A percentile compares a stretch with the other conserved stretches of the same genome.
Conservation (phyloP, 2,888 invertebrate genomes). For the Orthonychiurus folsomi region DNA sequence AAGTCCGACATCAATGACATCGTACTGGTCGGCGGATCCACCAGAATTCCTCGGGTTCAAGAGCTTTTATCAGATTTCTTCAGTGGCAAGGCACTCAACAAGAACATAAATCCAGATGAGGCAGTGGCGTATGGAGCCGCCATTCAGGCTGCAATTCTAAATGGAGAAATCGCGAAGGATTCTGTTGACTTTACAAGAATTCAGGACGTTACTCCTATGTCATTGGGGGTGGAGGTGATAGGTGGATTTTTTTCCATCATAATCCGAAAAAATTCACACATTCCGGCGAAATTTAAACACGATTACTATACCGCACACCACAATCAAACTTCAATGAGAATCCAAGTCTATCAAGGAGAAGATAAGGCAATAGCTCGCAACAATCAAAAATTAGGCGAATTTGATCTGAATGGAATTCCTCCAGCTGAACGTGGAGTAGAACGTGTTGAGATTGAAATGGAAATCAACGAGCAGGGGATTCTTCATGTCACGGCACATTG, state of each 20-base stretch:
- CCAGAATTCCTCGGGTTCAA: slow-evolving; percentile 70
- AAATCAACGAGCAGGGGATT: slow-evolving; percentile 23
- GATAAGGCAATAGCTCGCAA: slow-evolving; percentile 10
- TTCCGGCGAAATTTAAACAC: slow-evolving; percentile 22
- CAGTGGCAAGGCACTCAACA: slow-evolving; percentile 61
- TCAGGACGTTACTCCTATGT: slow-evolving; percentile 25
- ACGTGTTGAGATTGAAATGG: slow-evolving; percentile 21
- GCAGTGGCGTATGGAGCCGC: slow-evolving; percentile 72
- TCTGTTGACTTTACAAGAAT: slow-evolving; percentile 20
- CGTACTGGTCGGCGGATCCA: slow-evolving; percentile 72
- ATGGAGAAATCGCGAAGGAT: slow-evolving; percentile 18
- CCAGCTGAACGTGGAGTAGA: slow-evolving; percentile 22
- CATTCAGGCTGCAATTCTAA: slow-evolving; percentile 61
- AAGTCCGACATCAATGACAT: slow-evolving; percentile 49
- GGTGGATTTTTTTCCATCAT: slow-evolving; percentile 19
- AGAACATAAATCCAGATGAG: slow-evolving; percentile 70
- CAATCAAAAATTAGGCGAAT: slow-evolving; percentile 23
- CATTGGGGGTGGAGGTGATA: slow-evolving; percentile 22
- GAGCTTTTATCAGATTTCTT: slow-evolving; percentile 64
- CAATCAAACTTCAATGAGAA: slow-evolving; percentile 25
- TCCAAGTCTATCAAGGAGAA: slow-evolving; percentile 28
- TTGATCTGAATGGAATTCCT: slow-evolving; percentile 26
- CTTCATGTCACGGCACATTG: slow-evolving; percentile 20
- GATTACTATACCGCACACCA: slow-evolving; percentile 23
- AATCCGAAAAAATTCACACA: slow-evolving; percentile 19